A percentile compares a stretch with the other conserved stretches of the same genome.
Conservation (phyloP, 2,113 vertebrate genomes). For the Bos javanicus region DNA sequence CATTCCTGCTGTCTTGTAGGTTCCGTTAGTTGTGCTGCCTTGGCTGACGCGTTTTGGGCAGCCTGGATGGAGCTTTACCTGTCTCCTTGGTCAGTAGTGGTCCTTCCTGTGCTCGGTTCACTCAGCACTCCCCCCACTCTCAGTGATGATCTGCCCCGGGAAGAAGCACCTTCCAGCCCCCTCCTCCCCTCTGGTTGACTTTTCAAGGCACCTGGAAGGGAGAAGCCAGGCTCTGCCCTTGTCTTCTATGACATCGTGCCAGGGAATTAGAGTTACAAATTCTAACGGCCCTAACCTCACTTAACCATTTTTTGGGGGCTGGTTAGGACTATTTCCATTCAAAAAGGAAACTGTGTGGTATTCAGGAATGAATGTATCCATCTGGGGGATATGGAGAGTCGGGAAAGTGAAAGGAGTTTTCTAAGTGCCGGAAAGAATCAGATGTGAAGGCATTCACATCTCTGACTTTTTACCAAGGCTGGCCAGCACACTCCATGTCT, state of each 20-base stretch:
- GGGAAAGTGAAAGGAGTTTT: neutral
- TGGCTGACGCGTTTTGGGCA: accelerated
- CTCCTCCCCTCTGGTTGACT: neutral
- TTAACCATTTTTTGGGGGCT: neutral
- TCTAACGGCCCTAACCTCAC: neutral
- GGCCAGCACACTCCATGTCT: neutral
- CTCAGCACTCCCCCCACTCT: accelerated
- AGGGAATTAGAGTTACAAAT: neutral
- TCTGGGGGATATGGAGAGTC: neutral
- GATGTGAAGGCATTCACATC: neutral
- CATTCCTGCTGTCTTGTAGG: neutral
- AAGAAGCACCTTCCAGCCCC: too few species aligned
- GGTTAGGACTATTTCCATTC: neutral
- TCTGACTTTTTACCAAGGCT: neutral
- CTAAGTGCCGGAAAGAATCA: neutral
- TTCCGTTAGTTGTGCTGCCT: accelerated
- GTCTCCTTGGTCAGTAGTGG: neutral
- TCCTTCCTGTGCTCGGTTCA: neutral
- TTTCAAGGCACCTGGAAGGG: neutral
- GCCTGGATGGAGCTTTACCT: too few species aligned
- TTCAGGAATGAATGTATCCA: neutral
- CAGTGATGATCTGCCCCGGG: neutral
- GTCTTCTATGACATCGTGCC: accelerated
- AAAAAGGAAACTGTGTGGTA: neutral
- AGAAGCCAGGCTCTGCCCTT: neutral